Conservation (phyloP, 2,113 vertebrate genomes). For the Pipra filicauda region DNA sequence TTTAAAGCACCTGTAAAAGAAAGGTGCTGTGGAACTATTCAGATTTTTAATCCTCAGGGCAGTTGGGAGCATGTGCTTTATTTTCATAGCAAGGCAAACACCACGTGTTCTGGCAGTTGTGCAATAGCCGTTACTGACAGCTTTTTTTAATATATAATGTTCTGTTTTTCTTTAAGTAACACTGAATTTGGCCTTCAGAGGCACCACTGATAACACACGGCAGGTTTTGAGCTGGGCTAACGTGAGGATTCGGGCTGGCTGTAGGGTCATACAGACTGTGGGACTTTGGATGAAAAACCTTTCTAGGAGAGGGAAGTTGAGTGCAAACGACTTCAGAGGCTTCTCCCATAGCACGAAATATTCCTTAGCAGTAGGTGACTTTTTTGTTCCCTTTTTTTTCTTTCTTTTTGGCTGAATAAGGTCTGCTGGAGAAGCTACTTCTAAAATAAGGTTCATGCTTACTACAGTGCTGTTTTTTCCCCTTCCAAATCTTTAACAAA, state of each 20-base stretch:
- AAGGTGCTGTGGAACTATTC: neutral
- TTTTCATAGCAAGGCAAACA: neutral
- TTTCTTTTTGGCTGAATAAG: neutral
- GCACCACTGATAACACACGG: neutral
- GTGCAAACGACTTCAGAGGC: neutral
- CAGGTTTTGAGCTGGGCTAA: slow-evolving; percentile 5
- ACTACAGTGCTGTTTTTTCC: neutral
- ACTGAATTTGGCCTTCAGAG: neutral
- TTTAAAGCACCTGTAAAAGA: neutral
- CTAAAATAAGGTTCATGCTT: neutral
- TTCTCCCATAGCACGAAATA: neutral
- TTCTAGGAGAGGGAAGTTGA: neutral
- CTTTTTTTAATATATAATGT: neutral
- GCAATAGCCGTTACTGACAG: neutral
- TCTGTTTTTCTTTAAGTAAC: neutral
- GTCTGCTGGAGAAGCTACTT: neutral
- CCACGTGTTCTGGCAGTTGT: neutral
- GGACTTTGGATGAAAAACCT: neutral
- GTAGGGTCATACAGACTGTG: neutral
- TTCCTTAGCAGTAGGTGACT: neutral
- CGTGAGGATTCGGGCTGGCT: neutral
- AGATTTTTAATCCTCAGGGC: neutral
- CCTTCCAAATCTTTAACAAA: neutral
- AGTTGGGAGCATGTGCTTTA: neutral
- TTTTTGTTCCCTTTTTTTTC: neutral